Percentiles rank a stretch among this genome's conserved stretches.
phyloP scores from a whole-genome alignment of 2,113 vertebrate genomes.

The Pollimyrus isidori region DNA sequence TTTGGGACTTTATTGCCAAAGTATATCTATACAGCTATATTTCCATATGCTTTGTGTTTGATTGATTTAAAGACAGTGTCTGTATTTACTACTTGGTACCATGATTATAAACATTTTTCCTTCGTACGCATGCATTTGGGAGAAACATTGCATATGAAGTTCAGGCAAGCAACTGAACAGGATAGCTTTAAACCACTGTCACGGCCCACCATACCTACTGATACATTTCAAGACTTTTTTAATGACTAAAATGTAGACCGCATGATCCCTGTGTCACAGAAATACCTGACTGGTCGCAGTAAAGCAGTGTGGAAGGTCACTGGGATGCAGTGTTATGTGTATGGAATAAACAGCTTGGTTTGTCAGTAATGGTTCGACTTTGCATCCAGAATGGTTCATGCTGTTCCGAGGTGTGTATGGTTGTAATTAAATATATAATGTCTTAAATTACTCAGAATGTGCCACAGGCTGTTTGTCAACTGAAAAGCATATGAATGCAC shows the following conservation, averaged over 20 bases:
- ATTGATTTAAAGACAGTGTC: conserved; percentile 44
- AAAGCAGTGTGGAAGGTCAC: neutral
- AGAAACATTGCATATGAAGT: conserved; percentile 2
- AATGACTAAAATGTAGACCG: neutral
- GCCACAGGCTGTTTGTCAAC: neutral
- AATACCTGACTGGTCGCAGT: neutral
- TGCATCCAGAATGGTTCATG: neutral
- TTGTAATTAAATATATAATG: neutral
- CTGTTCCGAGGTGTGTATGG: neutral
- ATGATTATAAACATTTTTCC: conserved; percentile 34
- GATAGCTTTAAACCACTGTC: conserved; percentile 18
- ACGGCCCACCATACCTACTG: conserved; percentile 30
- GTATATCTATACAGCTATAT: conserved; percentile 52
- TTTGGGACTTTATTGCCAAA: conserved; percentile 73
- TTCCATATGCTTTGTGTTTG: conserved; percentile 56
- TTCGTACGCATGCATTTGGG: conserved; percentile 56
- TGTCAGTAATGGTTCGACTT: neutral
- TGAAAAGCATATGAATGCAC: neutral
- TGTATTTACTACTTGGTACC: conserved; percentile 44
- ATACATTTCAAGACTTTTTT: conserved; percentile 2
- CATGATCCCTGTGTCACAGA: neutral
- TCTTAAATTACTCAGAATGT: neutral
- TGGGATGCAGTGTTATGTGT: neutral
- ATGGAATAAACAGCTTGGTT: neutral
- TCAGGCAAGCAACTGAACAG: neutral